Evolutionary conservation across 2,797 vertebrate genomes (phyloP).

Genomic region (Danio kyathit): DNA sequence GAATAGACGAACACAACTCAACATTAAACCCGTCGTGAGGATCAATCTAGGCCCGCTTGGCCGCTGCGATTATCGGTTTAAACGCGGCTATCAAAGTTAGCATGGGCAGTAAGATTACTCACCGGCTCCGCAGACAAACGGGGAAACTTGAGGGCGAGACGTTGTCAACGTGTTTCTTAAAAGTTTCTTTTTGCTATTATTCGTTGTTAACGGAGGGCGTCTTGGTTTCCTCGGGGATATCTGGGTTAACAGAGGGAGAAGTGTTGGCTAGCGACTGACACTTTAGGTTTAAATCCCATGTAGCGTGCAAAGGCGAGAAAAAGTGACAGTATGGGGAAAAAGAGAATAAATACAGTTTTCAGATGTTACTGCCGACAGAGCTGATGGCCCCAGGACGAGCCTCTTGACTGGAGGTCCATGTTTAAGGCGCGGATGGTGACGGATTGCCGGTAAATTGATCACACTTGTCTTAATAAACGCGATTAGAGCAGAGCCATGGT

Average conservation of each 20-base stretch:
- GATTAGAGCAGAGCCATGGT: slow-evolving; percentile 79
- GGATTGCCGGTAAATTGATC: slow-evolving; percentile 83
- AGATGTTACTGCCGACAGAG: slow-evolving; percentile 74
- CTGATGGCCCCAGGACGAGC: slow-evolving; percentile 76
- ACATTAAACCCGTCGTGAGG: neutral
- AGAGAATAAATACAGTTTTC: slow-evolving; percentile 77
- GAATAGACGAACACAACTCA: neutral
- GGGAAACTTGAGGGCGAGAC: slow-evolving; percentile 29
- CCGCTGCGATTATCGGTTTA: slow-evolving; percentile 38
- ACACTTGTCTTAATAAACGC: slow-evolving; percentile 74
- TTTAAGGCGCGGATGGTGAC: slow-evolving; percentile 86
- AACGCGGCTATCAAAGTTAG: slow-evolving; percentile 49
- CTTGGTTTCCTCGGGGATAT: slow-evolving; percentile 71
- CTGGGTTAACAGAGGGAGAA: slow-evolving; percentile 71
- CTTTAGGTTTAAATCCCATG: slow-evolving; percentile 81
- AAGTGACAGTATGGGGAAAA: slow-evolving; percentile 73
- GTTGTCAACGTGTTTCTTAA: slow-evolving; percentile 26
- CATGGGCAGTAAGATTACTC: slow-evolving; percentile 41
- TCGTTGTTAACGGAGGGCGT: slow-evolving; percentile 58
- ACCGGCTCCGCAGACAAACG: slow-evolving; percentile 29
- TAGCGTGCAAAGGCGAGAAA: slow-evolving; percentile 69
- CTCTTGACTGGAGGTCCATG: slow-evolving; percentile 84
- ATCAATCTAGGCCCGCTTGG: slow-evolving; percentile 35
- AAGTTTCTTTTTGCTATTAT: slow-evolving; percentile 17
- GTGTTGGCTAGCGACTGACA: slow-evolving; percentile 72